Percentiles rank a stretch among this genome's conserved stretches.
Evolutionary conservation across 2,888 invertebrate species (phyloP).

Genomic region (Parnassius orleans): DNA sequence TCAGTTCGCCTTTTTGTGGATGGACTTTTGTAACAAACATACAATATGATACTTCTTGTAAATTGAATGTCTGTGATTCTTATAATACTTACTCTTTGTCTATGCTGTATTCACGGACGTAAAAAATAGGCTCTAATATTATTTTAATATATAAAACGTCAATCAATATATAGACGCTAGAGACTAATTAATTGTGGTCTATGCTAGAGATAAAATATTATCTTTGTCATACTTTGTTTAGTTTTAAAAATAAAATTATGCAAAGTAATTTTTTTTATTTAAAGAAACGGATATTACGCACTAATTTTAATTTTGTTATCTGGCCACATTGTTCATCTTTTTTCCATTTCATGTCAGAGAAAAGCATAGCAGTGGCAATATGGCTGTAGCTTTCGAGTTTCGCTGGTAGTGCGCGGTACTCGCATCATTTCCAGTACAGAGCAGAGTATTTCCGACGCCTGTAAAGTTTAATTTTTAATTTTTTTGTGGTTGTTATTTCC

Average conservation of each 20-base stretch:
- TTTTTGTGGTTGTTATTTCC: slow-evolving; percentile 65
- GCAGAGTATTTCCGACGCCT: slow-evolving; percentile 70
- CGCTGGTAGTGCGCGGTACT: slow-evolving; percentile 77
- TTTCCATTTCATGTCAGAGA: slow-evolving; percentile 37
- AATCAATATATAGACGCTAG: too few relatives aligned
- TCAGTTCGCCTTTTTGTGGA: too few relatives aligned
- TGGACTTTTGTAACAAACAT: too few relatives aligned
- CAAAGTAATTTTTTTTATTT: neutral
- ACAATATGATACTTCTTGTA: too few relatives aligned
- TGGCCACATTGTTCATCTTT: slow-evolving; percentile 38
- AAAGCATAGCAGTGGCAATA: slow-evolving; percentile 65
- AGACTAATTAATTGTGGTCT: too few relatives aligned
- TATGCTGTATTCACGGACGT: too few relatives aligned
- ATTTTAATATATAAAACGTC: too few relatives aligned
- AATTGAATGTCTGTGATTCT: too few relatives aligned
- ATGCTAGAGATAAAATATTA: too few relatives aligned
- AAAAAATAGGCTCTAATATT: too few relatives aligned
- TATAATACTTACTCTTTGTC: too few relatives aligned
- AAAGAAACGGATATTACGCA: slow-evolving; percentile 38
- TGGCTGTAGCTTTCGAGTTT: slow-evolving; percentile 78
- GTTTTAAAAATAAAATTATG: neutral
- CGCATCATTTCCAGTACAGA: slow-evolving; percentile 67
- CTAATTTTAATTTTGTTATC: slow-evolving; percentile 29
- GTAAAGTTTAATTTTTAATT: slow-evolving; percentile 73
- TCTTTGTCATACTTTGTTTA: neutral